These are phyloP conservation scores for Sinosuthora webbiana DNA, from an alignment of 2,113 vertebrate species.

Conservation along the genomic window DNA sequence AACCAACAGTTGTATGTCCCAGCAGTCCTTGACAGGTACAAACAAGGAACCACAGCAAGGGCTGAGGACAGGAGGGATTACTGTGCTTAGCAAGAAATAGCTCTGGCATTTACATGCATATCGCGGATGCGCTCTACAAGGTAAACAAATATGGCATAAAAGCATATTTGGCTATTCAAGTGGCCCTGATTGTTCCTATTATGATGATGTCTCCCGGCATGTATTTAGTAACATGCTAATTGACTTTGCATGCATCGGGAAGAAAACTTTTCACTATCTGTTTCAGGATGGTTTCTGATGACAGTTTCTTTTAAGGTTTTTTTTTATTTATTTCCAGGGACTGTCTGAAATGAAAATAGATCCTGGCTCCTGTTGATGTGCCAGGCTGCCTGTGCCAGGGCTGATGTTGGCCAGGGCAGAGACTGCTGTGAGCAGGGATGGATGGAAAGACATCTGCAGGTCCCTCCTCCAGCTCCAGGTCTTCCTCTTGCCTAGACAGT, in stretches of 20 bases:
- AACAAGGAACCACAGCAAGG: conserved; percentile 70
- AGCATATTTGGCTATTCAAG: conserved; percentile 52
- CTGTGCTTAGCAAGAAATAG: conserved; percentile 34
- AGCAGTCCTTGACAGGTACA: conserved; percentile 66
- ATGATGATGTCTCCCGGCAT: conserved; percentile 26
- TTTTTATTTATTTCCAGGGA: not conserved
- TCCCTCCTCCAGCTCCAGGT: not conserved
- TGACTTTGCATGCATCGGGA: not conserved
- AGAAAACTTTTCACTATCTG: not conserved
- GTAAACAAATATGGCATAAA: conserved; percentile 59
- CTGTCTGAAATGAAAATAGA: conserved; percentile 7
- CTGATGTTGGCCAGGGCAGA: not conserved
- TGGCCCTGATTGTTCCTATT: conserved; percentile 17
- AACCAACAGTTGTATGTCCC: conserved; percentile 69
- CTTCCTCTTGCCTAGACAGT: accelerated
- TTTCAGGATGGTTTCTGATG: not conserved
- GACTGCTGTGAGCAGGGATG: not conserved
- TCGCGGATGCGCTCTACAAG: not conserved
- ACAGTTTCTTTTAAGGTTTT: not conserved
- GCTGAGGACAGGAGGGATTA: conserved; percentile 32
- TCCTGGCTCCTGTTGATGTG: not conserved
- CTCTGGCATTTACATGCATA: conserved; percentile 51
- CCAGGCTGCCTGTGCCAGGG: not conserved
- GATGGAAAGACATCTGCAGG: not conserved
- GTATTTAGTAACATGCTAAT: not conserved